Evolutionary conservation across 2,113 vertebrate species (phyloP).

Genomic region (Oryzias javanicus): DNA sequence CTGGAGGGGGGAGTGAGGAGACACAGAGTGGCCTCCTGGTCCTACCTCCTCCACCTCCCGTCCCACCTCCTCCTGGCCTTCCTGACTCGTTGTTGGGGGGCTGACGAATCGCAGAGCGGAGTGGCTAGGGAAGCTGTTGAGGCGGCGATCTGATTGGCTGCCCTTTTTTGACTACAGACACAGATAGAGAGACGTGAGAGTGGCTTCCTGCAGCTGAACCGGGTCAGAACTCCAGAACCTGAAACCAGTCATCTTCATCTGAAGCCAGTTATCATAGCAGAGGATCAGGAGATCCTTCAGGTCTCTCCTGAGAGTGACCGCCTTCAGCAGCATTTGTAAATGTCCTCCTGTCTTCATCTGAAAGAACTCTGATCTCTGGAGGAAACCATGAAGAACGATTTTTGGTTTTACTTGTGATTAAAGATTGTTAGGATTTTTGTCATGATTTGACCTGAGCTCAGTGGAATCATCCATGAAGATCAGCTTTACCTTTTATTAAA

Average conservation of each 20-base stretch:
- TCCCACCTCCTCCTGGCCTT: conserved; percentile 50
- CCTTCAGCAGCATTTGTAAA: too few relatives aligned
- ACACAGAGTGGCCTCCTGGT: conserved; percentile 41
- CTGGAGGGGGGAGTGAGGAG: conserved; percentile 58
- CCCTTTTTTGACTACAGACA: conserved; percentile 64
- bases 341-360: too few relatives aligned
- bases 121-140: conserved; percentile 70
- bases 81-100: conserved; percentile 36
- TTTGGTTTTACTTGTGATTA: too few relatives aligned
- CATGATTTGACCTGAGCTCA: too few relatives aligned
- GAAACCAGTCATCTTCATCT: not conserved
- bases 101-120: conserved; percentile 51
- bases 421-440: too few relatives aligned
- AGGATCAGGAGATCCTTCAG: too few relatives aligned
- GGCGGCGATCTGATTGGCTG: conserved; percentile 65
- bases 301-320: too few relatives aligned
- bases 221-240: not conserved
- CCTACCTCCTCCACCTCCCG: conserved; percentile 59
- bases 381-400: too few relatives aligned
- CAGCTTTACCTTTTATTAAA: too few relatives aligned
- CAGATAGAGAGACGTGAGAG: conserved; percentile 50
- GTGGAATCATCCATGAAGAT: too few relatives aligned
- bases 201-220: not conserved
- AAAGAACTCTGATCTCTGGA: too few relatives aligned
- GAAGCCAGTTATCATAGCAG: too few relatives aligned